Conservation (phyloP, 2,113 vertebrate species). For the Ophthalmotilapia sp. region DNA sequence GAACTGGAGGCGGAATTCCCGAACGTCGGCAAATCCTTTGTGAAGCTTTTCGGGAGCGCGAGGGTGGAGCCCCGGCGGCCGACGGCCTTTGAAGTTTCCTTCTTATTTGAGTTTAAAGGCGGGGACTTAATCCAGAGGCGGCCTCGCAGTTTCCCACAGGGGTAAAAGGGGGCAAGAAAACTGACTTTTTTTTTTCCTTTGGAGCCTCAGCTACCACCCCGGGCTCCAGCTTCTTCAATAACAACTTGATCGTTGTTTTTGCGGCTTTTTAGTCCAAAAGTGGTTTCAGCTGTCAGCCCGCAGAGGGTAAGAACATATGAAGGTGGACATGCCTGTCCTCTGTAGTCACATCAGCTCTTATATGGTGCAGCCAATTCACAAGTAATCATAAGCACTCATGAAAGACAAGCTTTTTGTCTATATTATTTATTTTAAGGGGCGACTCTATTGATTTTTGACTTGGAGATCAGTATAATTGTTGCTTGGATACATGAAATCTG, state of each 20-base stretch:
- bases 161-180: slow-evolving; percentile 61
- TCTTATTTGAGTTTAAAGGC: slow-evolving; percentile 71
- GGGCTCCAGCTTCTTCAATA: slow-evolving; percentile 42
- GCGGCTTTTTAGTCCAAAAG: slow-evolving; percentile 33
- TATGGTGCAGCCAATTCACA: not conserved
- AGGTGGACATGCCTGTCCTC: slow-evolving; percentile 34
- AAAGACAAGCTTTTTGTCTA: not conserved
- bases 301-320: slow-evolving; percentile 36
- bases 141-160: slow-evolving; percentile 63
- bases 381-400: not conserved
- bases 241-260: slow-evolving; percentile 61
- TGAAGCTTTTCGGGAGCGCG: slow-evolving; percentile 62
- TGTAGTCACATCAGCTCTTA: slow-evolving; percentile 24
- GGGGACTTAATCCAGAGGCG: slow-evolving; percentile 72
- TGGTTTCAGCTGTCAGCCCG: slow-evolving; percentile 52
- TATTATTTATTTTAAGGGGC: not conserved
- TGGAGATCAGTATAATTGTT: not conserved
- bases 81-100: slow-evolving; percentile 68
- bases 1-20: slow-evolving; percentile 75
- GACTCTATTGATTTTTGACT: not conserved
- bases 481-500: not conserved
- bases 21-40: slow-evolving; percentile 74
- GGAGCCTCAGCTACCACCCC: slow-evolving; percentile 45
- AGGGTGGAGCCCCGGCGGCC: slow-evolving; percentile 68
- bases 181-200: slow-evolving; percentile 40